These are phyloP conservation scores for Mesorhabditis sp. DNA, from an alignment of 2,888 invertebrate species.

Conservation along the genomic window DNA sequence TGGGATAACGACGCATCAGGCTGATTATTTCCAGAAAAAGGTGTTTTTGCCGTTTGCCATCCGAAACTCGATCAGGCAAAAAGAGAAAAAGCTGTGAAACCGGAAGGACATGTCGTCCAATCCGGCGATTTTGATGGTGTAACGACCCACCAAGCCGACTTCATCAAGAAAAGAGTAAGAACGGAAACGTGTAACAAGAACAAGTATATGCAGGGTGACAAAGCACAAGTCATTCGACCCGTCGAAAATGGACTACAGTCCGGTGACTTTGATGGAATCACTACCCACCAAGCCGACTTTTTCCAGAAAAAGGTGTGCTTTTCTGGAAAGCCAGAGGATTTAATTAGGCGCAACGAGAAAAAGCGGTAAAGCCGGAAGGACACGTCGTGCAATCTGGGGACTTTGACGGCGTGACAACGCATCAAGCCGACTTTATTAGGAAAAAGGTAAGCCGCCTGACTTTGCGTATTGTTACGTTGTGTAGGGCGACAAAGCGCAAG, in stretches of 20 bases:
- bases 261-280: constrained; percentile 13
- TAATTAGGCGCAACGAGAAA: constrained; percentile 16
- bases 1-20: constrained; percentile 28
- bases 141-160: constrained; percentile 16
- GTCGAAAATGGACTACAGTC: neutral
- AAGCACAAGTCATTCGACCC: constrained; percentile 7
- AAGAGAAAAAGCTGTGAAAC: constrained; percentile 6
- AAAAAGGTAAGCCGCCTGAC: constrained; percentile 10
- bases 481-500: constrained; percentile 11
- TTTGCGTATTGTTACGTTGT: too few species aligned
- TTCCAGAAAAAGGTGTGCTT: constrained; percentile 8
- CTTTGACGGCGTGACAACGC: constrained; percentile 13
- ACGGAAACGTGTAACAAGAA: too few species aligned
- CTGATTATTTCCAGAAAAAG: constrained; percentile 9
- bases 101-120: neutral
- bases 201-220: neutral
- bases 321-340: neutral
- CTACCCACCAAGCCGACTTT: constrained; percentile 23
- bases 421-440: constrained; percentile 16
- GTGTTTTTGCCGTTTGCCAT: neutral
- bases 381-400: neutral
- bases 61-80: constrained; percentile 11
- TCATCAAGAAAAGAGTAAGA: constrained; percentile 11
- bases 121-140: constrained; percentile 11
- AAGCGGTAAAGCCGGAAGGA: neutral